Percentiles rank a stretch among this genome's conserved stretches.
Conservation (phyloP, 2,113 vertebrate genomes). For the Galbula dea region DNA sequence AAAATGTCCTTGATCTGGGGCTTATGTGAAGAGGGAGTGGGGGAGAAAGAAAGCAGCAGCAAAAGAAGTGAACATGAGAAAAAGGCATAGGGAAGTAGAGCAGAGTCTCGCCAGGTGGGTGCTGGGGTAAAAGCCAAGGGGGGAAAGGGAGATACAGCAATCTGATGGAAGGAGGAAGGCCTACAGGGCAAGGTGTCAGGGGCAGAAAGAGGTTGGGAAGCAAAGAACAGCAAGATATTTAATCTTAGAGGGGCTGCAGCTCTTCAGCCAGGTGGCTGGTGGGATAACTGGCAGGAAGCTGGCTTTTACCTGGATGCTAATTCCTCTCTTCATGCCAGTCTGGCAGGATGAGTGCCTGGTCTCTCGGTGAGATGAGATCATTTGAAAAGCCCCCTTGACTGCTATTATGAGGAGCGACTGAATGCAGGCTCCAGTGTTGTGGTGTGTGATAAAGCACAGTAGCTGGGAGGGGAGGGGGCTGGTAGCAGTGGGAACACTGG, state of each 20-base stretch:
- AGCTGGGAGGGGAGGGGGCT: not conserved
- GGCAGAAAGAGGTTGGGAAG: not conserved
- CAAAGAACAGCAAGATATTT: not conserved
- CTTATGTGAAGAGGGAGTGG: not conserved
- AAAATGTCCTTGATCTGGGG: not conserved
- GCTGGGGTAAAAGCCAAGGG: not conserved
- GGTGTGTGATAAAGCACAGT: not conserved
- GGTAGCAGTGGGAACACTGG: slow-evolving; percentile 10
- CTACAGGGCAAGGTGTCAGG: not conserved
- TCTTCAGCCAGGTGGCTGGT: slow-evolving; percentile 54
- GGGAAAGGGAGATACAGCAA: not conserved
- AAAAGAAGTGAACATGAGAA: not conserved
- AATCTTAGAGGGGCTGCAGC: not conserved
- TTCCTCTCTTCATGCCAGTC: slow-evolving; percentile 57
- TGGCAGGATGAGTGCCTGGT: slow-evolving; percentile 58
- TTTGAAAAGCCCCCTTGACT: slow-evolving; percentile 67
- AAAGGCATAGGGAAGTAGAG: not conserved
- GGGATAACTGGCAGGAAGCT: slow-evolving; percentile 56
- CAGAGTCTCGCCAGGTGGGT: not conserved
- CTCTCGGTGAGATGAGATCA: slow-evolving; percentile 58
- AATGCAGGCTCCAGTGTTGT: slow-evolving; percentile 2
- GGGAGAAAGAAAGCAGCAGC: not conserved
- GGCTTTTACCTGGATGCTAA: slow-evolving; percentile 64
- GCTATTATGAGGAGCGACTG: slow-evolving; percentile 16
- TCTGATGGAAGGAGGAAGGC: not conserved